These are phyloP conservation scores for Heterocephalus glaber DNA, from an alignment of 2,113 vertebrate species.

Conservation along the genomic window DNA sequence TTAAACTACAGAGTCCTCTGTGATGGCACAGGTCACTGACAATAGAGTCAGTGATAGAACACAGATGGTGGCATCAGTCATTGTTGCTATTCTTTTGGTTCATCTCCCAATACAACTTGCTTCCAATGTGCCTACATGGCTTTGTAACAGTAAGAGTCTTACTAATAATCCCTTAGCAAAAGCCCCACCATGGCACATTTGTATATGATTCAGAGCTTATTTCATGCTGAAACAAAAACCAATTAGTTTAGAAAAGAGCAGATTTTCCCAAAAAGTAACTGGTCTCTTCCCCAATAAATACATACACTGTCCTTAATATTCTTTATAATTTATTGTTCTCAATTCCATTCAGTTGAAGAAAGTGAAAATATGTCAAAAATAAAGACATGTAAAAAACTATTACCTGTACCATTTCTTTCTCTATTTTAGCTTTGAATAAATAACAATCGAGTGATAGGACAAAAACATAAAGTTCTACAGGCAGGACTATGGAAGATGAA, in stretches of 20 bases:
- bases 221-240: conserved; percentile 35
- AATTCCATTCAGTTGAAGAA: not conserved
- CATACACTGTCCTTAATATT: not conserved
- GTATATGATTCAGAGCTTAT: not conserved
- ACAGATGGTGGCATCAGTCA: not conserved
- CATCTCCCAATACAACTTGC: not conserved
- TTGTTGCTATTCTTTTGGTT: not conserved
- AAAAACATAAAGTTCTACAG: conserved; percentile 37
- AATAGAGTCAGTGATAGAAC: not conserved
- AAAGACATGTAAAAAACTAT: not conserved
- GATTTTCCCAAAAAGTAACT: not conserved
- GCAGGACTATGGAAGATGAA: conserved; percentile 61
- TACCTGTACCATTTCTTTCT: not conserved
- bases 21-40: accelerated
- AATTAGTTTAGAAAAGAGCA: not conserved
- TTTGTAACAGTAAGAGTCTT: not conserved
- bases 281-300: not conserved
- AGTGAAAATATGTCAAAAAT: not conserved
- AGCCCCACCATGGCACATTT: not conserved
- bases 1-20: not conserved
- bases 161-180: not conserved
- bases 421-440: conserved; percentile 58
- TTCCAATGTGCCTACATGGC: not conserved
- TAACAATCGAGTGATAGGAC: not conserved
- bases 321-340: not conserved